phyloP scores from a whole-genome alignment of 2,797 vertebrate genomes.

The Hippoglossus hippoglossus region DNA sequence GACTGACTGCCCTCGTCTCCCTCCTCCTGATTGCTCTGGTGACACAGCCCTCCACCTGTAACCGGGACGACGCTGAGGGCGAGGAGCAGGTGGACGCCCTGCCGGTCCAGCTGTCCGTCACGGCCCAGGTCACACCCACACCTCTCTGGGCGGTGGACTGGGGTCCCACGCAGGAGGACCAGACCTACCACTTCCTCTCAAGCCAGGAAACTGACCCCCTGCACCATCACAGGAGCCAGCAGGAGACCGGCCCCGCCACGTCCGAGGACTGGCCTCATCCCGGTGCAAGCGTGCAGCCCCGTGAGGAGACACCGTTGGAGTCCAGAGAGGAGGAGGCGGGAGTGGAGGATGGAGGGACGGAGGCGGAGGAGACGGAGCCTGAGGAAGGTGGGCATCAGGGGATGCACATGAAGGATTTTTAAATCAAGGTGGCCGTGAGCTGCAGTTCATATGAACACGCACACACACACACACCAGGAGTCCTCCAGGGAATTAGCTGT shows the following conservation, averaged over 20 bases:
- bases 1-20: constrained; percentile 78
- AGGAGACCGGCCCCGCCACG: constrained; percentile 61
- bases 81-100: constrained; percentile 78
- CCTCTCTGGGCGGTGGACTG: constrained; percentile 86
- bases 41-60: constrained; percentile 78
- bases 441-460: constrained; percentile 47
- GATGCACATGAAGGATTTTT: constrained; percentile 67
- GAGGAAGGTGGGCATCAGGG: constrained; percentile 82
- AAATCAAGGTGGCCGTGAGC: constrained; percentile 65
- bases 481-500: constrained; percentile 76
- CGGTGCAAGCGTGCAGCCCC: constrained; percentile 66
- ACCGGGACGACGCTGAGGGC: constrained; percentile 72
- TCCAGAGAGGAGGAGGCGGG: constrained; percentile 65
- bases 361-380: constrained; percentile 77
- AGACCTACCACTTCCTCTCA: constrained; percentile 83
- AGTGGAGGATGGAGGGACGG: constrained; percentile 68
- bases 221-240: constrained; percentile 56
- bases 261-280: constrained; percentile 73
- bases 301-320: constrained; percentile 65
- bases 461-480: constrained; percentile 58
- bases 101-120: constrained; percentile 80
- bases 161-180: constrained; percentile 88
- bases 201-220: constrained; percentile 79
- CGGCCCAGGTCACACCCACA: constrained; percentile 84
- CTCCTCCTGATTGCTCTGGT: constrained; percentile 80